Evolutionary conservation across 2,113 vertebrate genomes (phyloP).

Genomic region (Eidolon helvum): DNA sequence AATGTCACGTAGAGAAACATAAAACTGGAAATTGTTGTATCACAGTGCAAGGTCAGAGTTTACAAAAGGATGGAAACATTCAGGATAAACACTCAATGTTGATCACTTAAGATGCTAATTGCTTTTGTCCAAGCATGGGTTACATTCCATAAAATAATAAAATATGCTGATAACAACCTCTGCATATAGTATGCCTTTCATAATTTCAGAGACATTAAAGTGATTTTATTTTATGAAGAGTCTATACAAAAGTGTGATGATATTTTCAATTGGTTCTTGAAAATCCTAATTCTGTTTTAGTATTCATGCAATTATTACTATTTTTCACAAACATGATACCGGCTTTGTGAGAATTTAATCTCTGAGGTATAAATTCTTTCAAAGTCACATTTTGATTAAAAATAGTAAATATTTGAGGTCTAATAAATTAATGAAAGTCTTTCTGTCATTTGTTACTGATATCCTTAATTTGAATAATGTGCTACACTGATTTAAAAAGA

Average conservation of each 20-base stretch:
- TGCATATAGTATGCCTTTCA: background rate
- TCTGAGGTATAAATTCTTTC: background rate
- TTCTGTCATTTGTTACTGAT: background rate
- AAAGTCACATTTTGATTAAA: background rate
- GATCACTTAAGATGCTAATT: background rate
- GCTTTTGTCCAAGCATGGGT: background rate
- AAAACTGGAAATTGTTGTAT: slow-evolving; percentile 44
- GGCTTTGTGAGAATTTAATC: background rate
- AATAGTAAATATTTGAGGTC: background rate
- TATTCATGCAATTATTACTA: background rate
- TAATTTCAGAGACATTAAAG: background rate
- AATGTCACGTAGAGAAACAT: slow-evolving; percentile 30
- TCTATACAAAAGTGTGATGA: background rate
- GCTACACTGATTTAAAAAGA: background rate
- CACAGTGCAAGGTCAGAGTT: slow-evolving; percentile 56
- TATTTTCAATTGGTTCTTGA: background rate
- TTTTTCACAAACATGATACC: background rate
- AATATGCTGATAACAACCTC: background rate
- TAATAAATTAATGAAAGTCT: background rate
- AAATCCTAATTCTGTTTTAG: background rate
- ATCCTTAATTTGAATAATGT: background rate
- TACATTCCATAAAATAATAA: slow-evolving; percentile 33
- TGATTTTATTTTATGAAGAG: slow-evolving; percentile 9
- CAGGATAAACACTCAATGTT: background rate
- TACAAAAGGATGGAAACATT: slow-evolving; percentile 35